These are phyloP conservation scores for Bos taurus DNA, from an alignment of 2,113 vertebrate genomes.

Conservation along the genomic window DNA sequence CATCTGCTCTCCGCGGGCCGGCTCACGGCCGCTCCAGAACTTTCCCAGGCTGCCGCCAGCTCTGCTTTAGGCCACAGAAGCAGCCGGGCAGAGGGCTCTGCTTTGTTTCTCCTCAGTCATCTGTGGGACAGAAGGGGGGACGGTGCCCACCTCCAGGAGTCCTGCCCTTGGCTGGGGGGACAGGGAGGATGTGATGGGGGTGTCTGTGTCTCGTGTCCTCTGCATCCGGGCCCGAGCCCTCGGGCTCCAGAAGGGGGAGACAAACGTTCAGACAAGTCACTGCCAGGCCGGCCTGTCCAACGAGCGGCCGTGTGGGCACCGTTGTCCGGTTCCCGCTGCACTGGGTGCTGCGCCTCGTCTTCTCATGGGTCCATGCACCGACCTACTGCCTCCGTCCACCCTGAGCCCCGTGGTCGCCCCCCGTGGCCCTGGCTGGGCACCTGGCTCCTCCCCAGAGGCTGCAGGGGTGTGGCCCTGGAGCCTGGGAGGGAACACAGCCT, in stretches of 20 bases:
- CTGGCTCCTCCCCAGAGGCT: not conserved
- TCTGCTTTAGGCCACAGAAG: not conserved
- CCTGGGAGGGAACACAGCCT: not conserved
- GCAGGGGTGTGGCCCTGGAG: not conserved
- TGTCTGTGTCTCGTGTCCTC: fast-evolving
- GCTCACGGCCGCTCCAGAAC: not conserved
- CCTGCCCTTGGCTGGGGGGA: not conserved
- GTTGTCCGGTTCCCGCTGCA: fast-evolving
- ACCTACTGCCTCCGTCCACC: fast-evolving
- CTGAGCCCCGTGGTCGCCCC: not conserved
- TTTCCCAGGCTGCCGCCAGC: not conserved
- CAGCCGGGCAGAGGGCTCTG: too few species aligned
- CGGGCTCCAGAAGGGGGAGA: not conserved
- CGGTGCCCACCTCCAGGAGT: not conserved
- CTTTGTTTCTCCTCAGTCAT: too few species aligned
- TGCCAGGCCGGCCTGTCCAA: not conserved
- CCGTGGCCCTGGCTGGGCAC: not conserved
- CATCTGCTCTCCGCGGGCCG: fast-evolving
- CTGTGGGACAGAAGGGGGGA: not conserved
- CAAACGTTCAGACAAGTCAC: fast-evolving
- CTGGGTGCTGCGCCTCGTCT: fast-evolving
- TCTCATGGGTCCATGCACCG: fast-evolving
- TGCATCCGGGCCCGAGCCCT: fast-evolving
- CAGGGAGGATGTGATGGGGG: fast-evolving
- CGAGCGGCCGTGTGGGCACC: not conserved